Evolutionary conservation across 2,888 invertebrate species (phyloP).

Genomic region (Epinotia demarniana): DNA sequence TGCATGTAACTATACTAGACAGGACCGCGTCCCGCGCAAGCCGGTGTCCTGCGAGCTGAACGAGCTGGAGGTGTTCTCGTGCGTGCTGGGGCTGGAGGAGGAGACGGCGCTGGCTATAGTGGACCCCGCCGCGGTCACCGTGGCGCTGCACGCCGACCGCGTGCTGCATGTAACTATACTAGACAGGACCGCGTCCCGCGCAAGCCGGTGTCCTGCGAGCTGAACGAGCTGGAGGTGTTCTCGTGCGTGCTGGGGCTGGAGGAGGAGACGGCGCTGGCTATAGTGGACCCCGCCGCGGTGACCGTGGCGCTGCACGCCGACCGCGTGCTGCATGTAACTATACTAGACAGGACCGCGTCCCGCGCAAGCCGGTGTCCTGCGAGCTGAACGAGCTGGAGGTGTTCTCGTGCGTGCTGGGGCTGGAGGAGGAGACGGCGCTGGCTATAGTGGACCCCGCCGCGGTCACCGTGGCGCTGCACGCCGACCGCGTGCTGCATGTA

Average conservation of each 20-base stretch:
- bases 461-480: too few relatives aligned
- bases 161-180: constrained; percentile 55
- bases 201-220: constrained; percentile 92
- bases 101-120: constrained; percentile 97
- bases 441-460: constrained; percentile 98
- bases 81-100: constrained; percentile 94
- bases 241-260: constrained; percentile 96
- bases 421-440: constrained; percentile 96
- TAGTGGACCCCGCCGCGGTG: constrained; percentile 96
- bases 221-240: constrained; percentile 96
- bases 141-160: constrained; percentile 85
- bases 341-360: background rate
- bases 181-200: background rate
- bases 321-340: constrained; percentile 62
- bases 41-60: constrained; percentile 95
- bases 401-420: constrained; percentile 95
- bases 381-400: constrained; percentile 96
- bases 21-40: constrained; percentile 55
- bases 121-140: constrained; percentile 94
- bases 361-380: constrained; percentile 89
- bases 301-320: constrained; percentile 87
- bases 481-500: too few relatives aligned
- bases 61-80: constrained; percentile 96
- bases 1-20: constrained; percentile 40
- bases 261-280: constrained; percentile 96